These are phyloP conservation scores for Ploceus nigricollis DNA, from an alignment of 2,113 vertebrate genomes.

Conservation along the genomic window DNA sequence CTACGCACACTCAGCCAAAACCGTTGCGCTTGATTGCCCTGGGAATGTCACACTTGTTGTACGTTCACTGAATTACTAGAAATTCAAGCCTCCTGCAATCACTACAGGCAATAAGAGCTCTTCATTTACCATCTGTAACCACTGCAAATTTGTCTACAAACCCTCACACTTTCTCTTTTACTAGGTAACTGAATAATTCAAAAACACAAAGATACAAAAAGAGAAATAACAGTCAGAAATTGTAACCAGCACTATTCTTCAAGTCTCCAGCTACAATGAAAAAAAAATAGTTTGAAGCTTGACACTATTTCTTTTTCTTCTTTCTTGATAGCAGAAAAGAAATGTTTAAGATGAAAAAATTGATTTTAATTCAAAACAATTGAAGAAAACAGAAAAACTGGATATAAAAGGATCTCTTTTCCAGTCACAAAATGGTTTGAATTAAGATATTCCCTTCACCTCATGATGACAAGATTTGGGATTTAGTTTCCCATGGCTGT, in stretches of 20 bases:
- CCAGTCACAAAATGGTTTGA: not conserved
- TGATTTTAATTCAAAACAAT: not conserved
- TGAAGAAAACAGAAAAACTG: not conserved
- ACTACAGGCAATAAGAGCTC: not conserved
- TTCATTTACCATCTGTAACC: not conserved
- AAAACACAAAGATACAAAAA: not conserved
- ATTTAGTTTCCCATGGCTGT: not conserved
- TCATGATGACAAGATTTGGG: not conserved
- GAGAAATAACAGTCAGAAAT: not conserved
- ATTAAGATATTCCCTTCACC: not conserved
- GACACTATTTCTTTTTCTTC: not conserved
- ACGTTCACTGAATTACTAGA: not conserved
- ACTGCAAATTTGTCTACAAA: not conserved
- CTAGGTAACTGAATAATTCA: not conserved
- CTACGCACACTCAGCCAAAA: not conserved
- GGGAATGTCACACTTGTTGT: not conserved
- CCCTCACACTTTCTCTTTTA: not conserved
- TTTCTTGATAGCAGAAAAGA: not conserved
- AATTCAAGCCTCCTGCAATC: not conserved
- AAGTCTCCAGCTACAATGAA: not conserved
- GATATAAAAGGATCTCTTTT: not conserved
- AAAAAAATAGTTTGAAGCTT: not conserved
- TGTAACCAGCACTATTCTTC: not conserved
- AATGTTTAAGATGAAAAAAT: not conserved
- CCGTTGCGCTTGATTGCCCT: not conserved